Percentiles rank a stretch among this genome's conserved stretches.
phyloP scores from a whole-genome alignment of 2,113 vertebrate genomes.

The Centrocercus urophasianus region DNA sequence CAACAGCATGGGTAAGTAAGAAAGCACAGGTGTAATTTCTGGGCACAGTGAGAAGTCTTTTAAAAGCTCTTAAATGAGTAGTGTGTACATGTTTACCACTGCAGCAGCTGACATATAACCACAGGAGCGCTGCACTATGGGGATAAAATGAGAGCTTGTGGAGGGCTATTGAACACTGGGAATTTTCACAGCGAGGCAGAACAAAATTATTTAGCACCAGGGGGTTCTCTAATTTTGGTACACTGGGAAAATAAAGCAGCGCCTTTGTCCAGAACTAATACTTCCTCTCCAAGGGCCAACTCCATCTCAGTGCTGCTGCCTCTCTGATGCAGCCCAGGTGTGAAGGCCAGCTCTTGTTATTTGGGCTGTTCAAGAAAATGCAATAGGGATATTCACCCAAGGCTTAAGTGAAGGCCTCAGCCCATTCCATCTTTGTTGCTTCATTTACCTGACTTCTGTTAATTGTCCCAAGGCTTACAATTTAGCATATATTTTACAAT shows the following conservation, averaged over 20 bases:
- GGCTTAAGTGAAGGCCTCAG: neutral
- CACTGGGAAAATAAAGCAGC: slow-evolving; percentile 36
- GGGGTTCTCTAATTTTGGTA: slow-evolving; percentile 67
- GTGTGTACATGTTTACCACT: slow-evolving; percentile 66
- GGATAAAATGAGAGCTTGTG: slow-evolving; percentile 66
- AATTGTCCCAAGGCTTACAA: neutral
- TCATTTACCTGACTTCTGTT: neutral
- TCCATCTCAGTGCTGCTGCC: neutral
- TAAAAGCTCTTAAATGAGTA: slow-evolving; percentile 67
- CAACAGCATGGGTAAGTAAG: slow-evolving; percentile 52
- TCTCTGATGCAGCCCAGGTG: neutral
- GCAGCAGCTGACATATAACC: slow-evolving; percentile 58
- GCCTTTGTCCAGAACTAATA: slow-evolving; percentile 40
- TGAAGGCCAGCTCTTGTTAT: neutral
- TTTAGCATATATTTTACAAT: slow-evolving; percentile 37
- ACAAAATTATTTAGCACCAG: slow-evolving; percentile 66
- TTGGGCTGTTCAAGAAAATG: neutral
- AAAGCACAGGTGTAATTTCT: slow-evolving; percentile 74
- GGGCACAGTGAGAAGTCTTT: slow-evolving; percentile 67
- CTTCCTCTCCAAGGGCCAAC: slow-evolving; percentile 3
- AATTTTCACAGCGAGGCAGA: slow-evolving; percentile 72
- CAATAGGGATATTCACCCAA: neutral
- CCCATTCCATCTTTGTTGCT: neutral
- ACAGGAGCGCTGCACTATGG: slow-evolving; percentile 40
- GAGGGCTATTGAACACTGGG: slow-evolving; percentile 65